Evolutionary conservation across 2,888 invertebrate genomes (phyloP), one percentile per base, ranked within the genome.

Genomic region (Aspidiotus destructor): DNA sequence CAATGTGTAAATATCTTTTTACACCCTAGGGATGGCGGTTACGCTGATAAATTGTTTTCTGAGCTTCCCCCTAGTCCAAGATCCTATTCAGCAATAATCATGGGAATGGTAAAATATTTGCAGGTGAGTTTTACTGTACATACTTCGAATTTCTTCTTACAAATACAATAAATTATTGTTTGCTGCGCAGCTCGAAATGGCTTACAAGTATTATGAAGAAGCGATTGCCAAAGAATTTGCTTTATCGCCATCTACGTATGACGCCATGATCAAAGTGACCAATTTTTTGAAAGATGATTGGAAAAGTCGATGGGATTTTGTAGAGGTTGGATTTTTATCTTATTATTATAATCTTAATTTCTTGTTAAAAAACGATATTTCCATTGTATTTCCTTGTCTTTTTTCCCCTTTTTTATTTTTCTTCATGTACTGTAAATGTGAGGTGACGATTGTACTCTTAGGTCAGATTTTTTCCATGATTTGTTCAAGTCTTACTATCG

Each of bases 91-190:
- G 81, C 88, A 2, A 78, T 94, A 62, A 89, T 95, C 70, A 85
- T 86, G 75, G 94, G 93, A 62, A 87, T 89, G 85, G 83, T 85
- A 3, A 92, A 89, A 77, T 87, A 85, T 77, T 82, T 80, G 73
- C 75, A 85, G 81, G 83, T 84, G 57, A 28, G 28, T 28, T 28
- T 28, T 28, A 28, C 5, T 3, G 28, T 28, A n/a, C n/a, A n/a
- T n/a, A 28, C 28, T 28, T 28, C 28, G 28, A 28, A 28, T 28
- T 28, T n/a, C 1, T 28, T 28, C 28, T 28, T 28, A 1, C 28
- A 28, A 28, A 5, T 28, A 28, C 28, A 5, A 8, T n/a, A 0
- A 3, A 15, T 48, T 6, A 44, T 52, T 17, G 11, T 28, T 57
- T 57, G 11, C 16, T 6, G 70, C 72, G 55, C 75, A 85, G 81